A percentile compares a stretch with the other conserved stretches of the same genome.
Conservation (phyloP, 2,113 vertebrate species). For the Coregonus clupeaformis region DNA sequence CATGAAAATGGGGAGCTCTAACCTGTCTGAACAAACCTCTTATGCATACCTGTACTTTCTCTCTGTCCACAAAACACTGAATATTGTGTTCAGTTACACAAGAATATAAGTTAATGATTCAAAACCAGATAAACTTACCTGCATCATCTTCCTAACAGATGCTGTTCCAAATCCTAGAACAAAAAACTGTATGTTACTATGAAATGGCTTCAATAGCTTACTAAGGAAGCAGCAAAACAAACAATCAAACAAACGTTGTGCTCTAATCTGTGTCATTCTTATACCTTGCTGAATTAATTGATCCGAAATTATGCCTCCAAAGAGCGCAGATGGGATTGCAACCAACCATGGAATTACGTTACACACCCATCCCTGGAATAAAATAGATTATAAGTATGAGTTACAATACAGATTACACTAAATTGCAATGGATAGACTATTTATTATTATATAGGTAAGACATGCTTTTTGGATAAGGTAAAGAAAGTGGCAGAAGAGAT, state of each 20-base stretch:
- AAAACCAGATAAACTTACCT: conserved; percentile 70
- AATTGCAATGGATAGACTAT: background rate
- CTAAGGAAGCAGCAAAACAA: too few species aligned
- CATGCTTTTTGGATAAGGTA: background rate
- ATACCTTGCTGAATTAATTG: conserved; percentile 81
- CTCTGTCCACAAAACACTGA: background rate
- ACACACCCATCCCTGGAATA: conserved; percentile 84
- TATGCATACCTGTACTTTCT: background rate
- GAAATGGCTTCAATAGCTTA: background rate
- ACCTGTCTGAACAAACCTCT: background rate
- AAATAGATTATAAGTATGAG: background rate
- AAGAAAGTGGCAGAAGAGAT: background rate
- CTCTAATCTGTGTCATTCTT: background rate
- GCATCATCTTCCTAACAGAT: conserved; percentile 85
- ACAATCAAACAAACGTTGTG: too few species aligned
- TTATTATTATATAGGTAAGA: background rate
- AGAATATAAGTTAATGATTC: background rate
- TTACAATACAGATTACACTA: too few species aligned
- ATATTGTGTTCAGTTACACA: background rate
- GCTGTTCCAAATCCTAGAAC: conserved; percentile 76
- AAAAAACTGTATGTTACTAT: conserved; percentile 15
- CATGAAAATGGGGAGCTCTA: too few species aligned
- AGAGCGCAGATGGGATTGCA: conserved; percentile 70
- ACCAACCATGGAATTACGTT: conserved; percentile 63
- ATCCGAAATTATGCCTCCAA: conserved; percentile 83